Conservation (phyloP, 2,113 vertebrate species). For the Dendropsophus ebraccatus region DNA sequence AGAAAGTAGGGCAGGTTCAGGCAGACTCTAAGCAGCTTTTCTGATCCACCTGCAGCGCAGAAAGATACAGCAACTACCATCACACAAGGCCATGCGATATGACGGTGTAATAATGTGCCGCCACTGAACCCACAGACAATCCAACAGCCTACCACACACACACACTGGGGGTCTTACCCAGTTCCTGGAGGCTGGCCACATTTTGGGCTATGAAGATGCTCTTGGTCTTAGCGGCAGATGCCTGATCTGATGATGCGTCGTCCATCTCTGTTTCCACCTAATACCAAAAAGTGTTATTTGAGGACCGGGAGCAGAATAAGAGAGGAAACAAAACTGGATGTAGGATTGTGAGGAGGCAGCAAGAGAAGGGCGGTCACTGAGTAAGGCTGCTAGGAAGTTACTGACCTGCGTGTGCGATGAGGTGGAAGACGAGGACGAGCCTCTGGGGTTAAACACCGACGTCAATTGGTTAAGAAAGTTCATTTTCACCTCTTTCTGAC, state of each 20-base stretch:
- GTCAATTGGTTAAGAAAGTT: constrained; percentile 97
- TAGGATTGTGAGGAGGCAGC: not conserved
- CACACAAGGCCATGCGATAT: too few relatives aligned
- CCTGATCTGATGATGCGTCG: constrained; percentile 88
- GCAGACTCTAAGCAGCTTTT: constrained; percentile 94
- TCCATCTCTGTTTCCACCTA: constrained; percentile 89
- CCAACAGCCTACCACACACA: too few relatives aligned
- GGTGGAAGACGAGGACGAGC: constrained; percentile 76
- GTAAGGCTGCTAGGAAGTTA: not conserved
- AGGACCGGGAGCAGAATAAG: not conserved
- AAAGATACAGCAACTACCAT: not conserved
- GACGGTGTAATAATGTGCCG: too few relatives aligned
- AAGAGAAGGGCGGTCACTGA: not conserved
- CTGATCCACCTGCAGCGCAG: constrained; percentile 85
- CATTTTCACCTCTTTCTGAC: constrained; percentile 98
- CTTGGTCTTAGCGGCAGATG: constrained; percentile 89
- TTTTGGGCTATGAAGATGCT: constrained; percentile 97
- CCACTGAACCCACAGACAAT: too few relatives aligned
- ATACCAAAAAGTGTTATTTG: constrained; percentile 1
- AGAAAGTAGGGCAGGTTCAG: constrained; percentile 97
- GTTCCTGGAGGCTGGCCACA: constrained; percentile 95
- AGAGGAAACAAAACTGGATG: too few relatives aligned
- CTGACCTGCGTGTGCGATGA: constrained; percentile 82
- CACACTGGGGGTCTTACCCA: too few relatives aligned
- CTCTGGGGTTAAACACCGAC: constrained; percentile 94